Evolutionary conservation across 30 jellyfish, hydroid and myxozoan species (phyloP).

Genomic region (Hydractinia symbiolongicarpus): DNA sequence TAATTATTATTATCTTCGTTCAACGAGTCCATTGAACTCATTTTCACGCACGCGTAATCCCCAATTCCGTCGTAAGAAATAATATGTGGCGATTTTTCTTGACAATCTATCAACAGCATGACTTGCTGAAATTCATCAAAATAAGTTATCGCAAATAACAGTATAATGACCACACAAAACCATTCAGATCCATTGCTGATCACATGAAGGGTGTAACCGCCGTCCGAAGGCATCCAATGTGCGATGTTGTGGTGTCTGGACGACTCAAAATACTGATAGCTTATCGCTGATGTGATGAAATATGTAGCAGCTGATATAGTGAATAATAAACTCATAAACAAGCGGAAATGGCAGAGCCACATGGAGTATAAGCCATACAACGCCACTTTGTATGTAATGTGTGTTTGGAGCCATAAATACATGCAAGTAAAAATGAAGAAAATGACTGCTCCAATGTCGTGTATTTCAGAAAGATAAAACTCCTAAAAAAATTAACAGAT

Average conservation of each 20-base stretch:
- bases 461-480: constrained; percentile 43
- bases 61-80: constrained; percentile 52
- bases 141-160: constrained; percentile 51
- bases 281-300: constrained; percentile 55
- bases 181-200: constrained; percentile 71
- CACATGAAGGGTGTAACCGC: constrained; percentile 65
- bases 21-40: constrained; percentile 12
- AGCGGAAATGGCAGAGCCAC: constrained; percentile 60
- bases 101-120: constrained; percentile 44
- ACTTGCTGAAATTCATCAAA: constrained; percentile 74
- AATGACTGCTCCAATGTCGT: constrained; percentile 78
- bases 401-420: constrained; percentile 81
- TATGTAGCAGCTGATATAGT: constrained; percentile 40
- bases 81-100: constrained; percentile 45
- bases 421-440: constrained; percentile 56
- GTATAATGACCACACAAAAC: constrained; percentile 50
- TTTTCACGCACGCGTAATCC: constrained; percentile 34
- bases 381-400: constrained; percentile 44
- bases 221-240: constrained; percentile 69
- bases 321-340: constrained; percentile 35
- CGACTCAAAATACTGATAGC: constrained; percentile 29
- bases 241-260: constrained; percentile 6
- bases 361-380: constrained; percentile 51
- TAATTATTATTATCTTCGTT: constrained; percentile 5
- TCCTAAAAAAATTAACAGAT: constrained; percentile 30